Base-by-base conservation (phyloP, 2,888 invertebrate genomes). In the Didymodactylos carnosus region DNA sequence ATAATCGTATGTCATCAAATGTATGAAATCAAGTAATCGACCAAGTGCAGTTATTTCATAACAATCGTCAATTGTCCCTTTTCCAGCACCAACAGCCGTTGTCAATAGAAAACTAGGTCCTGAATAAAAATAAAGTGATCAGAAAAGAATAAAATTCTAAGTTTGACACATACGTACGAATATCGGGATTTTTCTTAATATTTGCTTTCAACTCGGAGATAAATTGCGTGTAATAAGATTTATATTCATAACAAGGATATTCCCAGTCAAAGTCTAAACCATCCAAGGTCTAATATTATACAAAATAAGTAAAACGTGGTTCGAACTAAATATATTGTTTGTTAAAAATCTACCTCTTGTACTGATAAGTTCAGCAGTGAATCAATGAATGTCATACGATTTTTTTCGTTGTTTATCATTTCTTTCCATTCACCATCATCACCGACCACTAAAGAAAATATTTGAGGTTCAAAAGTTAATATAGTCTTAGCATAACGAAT, bases 211-310 rank as follows among this genome's bases (percentile, higher is more conserved):
- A n/a, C 69, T 53, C 29, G 41, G 40, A 27, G 6, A 72, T n/a
- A 16, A 72, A 72, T n/a, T 40, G 10, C 19, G 69, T 72, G 11
- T 40, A 72, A 19, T 53, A 29, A 39, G 41, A 72, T 53, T 72
- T 72, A 40, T 72, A 51, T 8, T 62, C 69, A 41, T 43, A 40
- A 41, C 72, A 72, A 29, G 72, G 72, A 69, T 72, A 72, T 72
- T 72, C 72, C 72, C 72, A 72, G 43, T 72, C 72, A 43, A 72
- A 72, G 69, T 72, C 72, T 8, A 72, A 23, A 11, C 72, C 72
- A 72, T 72, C 62, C 27, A 41, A 14, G 29, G 27, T 40, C 39
- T 40, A 69, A 29, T 8, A 27, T 14, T 39, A 27, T 25, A n/a
- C 14, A 16, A 6, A 29, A 19, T 6, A 39, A 19, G 5, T 39